Evolutionary conservation across 2,797 vertebrate species (phyloP).

Genomic region (Sebastolobus alascanus): DNA sequence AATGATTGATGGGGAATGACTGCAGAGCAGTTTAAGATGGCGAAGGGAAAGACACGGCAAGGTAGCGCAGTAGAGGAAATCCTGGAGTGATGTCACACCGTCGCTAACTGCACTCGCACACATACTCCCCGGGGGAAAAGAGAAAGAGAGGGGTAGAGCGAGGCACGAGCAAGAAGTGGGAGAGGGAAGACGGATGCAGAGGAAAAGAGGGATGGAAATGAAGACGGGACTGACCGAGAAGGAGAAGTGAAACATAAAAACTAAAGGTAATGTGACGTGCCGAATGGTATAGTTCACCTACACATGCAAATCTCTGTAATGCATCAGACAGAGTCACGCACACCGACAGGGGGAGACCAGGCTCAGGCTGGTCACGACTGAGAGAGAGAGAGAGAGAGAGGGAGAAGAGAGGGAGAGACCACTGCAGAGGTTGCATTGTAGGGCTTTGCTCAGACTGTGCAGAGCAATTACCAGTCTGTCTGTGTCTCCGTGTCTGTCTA

Average conservation of each 20-base stretch:
- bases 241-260: constrained; percentile 10
- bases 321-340: constrained; percentile 8
- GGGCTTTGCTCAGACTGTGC: constrained; percentile 26
- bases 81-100: constrained; percentile 81
- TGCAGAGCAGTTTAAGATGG: constrained; percentile 21
- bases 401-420: not conserved
- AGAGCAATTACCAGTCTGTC: constrained; percentile 9
- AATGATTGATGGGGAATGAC: constrained; percentile 11
- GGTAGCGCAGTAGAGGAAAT: constrained; percentile 73
- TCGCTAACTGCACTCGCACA: constrained; percentile 31
- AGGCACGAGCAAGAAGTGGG: not conserved
- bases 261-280: constrained; percentile 41
- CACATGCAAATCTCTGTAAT: not conserved
- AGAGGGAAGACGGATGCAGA: constrained; percentile 20
- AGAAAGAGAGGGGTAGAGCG: constrained; percentile 6
- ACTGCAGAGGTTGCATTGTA: constrained; percentile 54
- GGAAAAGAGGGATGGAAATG: constrained; percentile 29
- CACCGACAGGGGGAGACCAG: constrained; percentile 43
- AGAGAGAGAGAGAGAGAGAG: constrained; percentile 10
- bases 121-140: constrained; percentile 32
- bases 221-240: constrained; percentile 5
- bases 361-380: constrained; percentile 26
- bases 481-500: not conserved
- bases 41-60: constrained; percentile 10
- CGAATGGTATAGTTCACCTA: constrained; percentile 4